Evolutionary conservation across 2,797 vertebrate species (phyloP), one percentile per base, ranked within the genome.

Genomic region (Sciurus carolinensis): DNA sequence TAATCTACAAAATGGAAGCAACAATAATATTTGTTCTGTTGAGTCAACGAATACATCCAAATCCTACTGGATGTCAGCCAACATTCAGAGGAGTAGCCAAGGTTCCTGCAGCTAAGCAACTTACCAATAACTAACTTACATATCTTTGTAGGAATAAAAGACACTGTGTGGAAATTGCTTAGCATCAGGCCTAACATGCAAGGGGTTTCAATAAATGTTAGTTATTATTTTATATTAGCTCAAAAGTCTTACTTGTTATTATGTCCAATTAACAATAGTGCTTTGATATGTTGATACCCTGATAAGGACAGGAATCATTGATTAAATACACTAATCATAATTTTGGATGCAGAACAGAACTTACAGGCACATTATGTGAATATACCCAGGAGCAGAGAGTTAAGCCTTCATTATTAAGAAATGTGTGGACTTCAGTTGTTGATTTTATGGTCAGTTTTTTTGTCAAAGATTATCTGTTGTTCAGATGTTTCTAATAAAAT

Each of bases 291-390:
- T 87, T 93, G 96, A 93, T 94, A 75, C 67, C 28, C 79, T 75
- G 66, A 67, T 93, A 90, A 96, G 87, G 81, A 95, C 81, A 95
- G 54, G 57, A 94, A 69, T 90, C 90, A 91, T 79, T 97, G 96
- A 98, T 97, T 97, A 98, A 97, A 97, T 94, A 97, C 85, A 97
- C 91, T 95, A 87, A 98, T 96, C 96, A 97, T 97, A 97, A 97
- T 96, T 96, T 90, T 86, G 87, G 93, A 83, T 95, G 79, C 81
- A 93, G 93, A 95, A 93, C 30, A 96, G 89, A 76, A 44, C 91
- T 98, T 93, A 80, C 82, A 92, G 97, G 94, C 94, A 93, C 33
- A 88, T 91, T 91, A 85, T 93, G 71, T 80, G 90, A 96, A 76
- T 82, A 82, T 88, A 94, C 89, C 95, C 75, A 73, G 91, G 76